A percentile compares a stretch with the other conserved stretches of the same genome.
Conservation (phyloP, 2,113 vertebrate genomes). For the Monarcha castaneiventris region DNA sequence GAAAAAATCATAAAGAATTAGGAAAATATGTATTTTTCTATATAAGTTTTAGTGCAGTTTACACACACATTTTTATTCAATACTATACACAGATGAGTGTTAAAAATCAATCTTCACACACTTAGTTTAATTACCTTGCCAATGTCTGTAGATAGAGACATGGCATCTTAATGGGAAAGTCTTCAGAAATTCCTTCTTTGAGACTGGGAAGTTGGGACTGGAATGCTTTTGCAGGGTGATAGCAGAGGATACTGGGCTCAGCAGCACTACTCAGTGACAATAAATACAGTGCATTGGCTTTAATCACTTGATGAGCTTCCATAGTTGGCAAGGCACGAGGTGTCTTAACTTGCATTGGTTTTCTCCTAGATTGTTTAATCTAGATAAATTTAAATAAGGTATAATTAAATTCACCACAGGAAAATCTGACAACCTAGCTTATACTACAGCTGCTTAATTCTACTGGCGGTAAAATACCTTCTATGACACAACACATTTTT, state of each 20-base stretch:
- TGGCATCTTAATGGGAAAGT: slow-evolving; percentile 93
- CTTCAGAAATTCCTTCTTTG: slow-evolving; percentile 95
- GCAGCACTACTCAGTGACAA: slow-evolving; percentile 95
- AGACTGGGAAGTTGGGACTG: slow-evolving; percentile 93
- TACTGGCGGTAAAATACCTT: not conserved
- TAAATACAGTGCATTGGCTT: slow-evolving; percentile 93
- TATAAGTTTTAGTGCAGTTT: not conserved
- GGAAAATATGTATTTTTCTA: not conserved
- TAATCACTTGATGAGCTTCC: slow-evolving; percentile 99
- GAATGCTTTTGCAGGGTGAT: slow-evolving; percentile 89
- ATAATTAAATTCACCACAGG: not conserved
- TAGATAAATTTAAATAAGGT: slow-evolving; percentile 32
- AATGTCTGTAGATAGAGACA: slow-evolving; percentile 97
- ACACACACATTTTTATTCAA: not conserved
- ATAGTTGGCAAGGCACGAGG: slow-evolving; percentile 94
- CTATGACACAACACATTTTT: not conserved
- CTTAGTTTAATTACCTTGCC: slow-evolving; percentile 78
- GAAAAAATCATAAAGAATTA: not conserved
- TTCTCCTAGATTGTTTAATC: slow-evolving; percentile 97
- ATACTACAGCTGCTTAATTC: not conserved
- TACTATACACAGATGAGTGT: not conserved
- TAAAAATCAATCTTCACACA: not conserved
- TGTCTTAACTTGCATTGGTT: slow-evolving; percentile 95
- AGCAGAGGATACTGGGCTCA: slow-evolving; percentile 92
- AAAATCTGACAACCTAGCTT: not conserved